A percentile compares a stretch with the other conserved stretches of the same genome.
Evolutionary conservation across 37 sponge, comb jelly and placozoan genomes (phyloP).

Genomic region (Diacarnus erythraeanus): DNA sequence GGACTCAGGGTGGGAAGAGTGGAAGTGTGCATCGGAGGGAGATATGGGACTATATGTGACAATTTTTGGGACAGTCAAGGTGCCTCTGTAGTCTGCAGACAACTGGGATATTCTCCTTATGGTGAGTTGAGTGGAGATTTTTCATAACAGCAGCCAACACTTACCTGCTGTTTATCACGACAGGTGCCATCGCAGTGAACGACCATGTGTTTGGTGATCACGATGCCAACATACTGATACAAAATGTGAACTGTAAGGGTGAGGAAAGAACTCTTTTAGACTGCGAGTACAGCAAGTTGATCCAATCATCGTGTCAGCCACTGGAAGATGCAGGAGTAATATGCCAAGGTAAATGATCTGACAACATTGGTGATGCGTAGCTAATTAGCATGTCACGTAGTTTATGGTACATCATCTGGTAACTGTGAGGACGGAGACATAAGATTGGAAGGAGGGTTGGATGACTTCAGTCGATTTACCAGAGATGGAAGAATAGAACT

Average conservation of each 20-base stretch:
- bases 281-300: not conserved
- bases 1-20: slow-evolving; percentile 28
- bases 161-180: too few species aligned
- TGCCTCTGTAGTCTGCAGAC: slow-evolving; percentile 42
- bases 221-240: not conserved
- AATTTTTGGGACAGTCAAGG: slow-evolving; percentile 17
- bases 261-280: slow-evolving; percentile 5
- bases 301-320: not conserved
- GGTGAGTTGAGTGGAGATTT: too few species aligned
- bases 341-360: slow-evolving; percentile 35
- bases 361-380: not conserved
- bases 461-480: not conserved
- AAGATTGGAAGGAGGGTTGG: not conserved
- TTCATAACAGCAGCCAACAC: too few species aligned
- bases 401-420: not conserved
- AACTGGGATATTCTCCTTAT: slow-evolving; percentile 43
- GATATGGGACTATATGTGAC: slow-evolving; percentile 37
- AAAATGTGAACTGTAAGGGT: slow-evolving; percentile 29
- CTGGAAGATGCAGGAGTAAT: slow-evolving; percentile 26
- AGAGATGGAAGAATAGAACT: slow-evolving; percentile 11
- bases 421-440: slow-evolving; percentile 5
- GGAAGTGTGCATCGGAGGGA: slow-evolving; percentile 37
- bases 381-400: not conserved
- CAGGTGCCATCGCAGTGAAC: slow-evolving; percentile 2
- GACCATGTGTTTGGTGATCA: not conserved